Evolutionary conservation across 1,140 invertebrate genomes (phyloP), one percentile per base, ranked within the genome.

Genomic region (Halictus rubicundus): DNA sequence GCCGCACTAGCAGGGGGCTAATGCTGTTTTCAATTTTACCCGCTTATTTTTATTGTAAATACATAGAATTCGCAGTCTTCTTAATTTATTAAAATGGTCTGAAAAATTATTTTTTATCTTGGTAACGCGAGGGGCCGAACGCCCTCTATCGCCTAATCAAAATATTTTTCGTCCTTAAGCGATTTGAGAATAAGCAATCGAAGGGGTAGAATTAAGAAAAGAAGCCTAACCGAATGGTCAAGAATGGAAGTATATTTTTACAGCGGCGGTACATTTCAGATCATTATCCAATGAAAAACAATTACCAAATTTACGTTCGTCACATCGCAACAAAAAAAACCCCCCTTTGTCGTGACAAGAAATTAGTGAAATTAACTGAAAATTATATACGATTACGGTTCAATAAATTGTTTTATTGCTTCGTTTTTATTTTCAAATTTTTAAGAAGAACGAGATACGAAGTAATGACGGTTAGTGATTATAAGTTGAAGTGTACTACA

Each of bases 171-270:
- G n/a, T n/a, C n/a, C n/a, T n/a, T n/a, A n/a, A n/a, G n/a, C n/a
- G n/a, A n/a, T n/a, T n/a, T n/a, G n/a, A n/a, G 32, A 32, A 5
- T 32, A 32, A 32, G 32, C 32, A 32, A 32, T 5, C 32, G 5
- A 32, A 4, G 9, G 21, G 54, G 19, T 9, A 8, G 7, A 6
- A n/a, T 57, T n/a, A n/a, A 57, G 0, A 9, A n/a, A 23, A n/a
- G 0, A 9, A n/a, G 1, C 0, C 54, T 7, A 46, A 46, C 21
- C 19, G 16, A n/a, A n/a, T 6, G 54, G n/a, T 57, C 54, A 57
- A n/a, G n/a, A 57, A 57, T 57, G 54, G 54, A 57, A 57, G 54
- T 57, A n/a, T 57, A 57, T 57, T 57, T 57, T 57, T 57, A 57
- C 21, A 57, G 54, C 54, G 54, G 21, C 54, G 54, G 54, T 57